Percentiles rank a stretch among this genome's conserved stretches.
Evolutionary conservation across 1,140 invertebrate genomes (phyloP).

Genomic region (Rhopalosiphum maidis): DNA sequence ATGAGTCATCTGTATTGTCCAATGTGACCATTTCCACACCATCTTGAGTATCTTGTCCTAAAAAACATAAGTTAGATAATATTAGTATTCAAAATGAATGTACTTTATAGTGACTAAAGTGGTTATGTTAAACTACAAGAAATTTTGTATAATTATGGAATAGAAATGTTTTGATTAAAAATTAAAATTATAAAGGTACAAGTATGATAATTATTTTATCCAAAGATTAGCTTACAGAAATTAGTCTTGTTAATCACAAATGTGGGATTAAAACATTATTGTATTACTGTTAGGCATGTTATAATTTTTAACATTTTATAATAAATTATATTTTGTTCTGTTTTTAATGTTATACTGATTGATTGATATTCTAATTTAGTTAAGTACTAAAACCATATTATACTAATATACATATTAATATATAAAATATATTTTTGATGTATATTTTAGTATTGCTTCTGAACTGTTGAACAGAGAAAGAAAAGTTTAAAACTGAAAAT

Average conservation of each 20-base stretch:
- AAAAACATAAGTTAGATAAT: neutral
- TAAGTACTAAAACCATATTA: no score
- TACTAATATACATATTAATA: no score
- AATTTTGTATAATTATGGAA: neutral
- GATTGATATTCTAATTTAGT: no score
- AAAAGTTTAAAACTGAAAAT: no score
- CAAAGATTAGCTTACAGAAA: neutral
- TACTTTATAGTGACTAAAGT: no score
- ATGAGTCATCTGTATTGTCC: slow-evolving; percentile 78
- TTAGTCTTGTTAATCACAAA: neutral
- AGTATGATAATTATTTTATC: neutral
- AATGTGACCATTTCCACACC: slow-evolving; percentile 61
- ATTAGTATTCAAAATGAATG: neutral
- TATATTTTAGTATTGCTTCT: no score
- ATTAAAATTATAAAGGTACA: neutral
- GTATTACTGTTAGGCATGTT: neutral
- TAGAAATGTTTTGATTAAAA: no score
- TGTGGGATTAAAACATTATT: neutral
- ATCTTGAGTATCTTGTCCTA: slow-evolving; percentile 52
- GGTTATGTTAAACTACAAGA: neutral
- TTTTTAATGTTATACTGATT: neutral
- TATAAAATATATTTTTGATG: no score
- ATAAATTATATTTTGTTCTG: neutral
- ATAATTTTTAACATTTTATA: neutral
- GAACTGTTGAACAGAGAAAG: no score